Evolutionary conservation across 1,140 invertebrate genomes (phyloP).

Genomic region (Drosophila sucinea): DNA sequence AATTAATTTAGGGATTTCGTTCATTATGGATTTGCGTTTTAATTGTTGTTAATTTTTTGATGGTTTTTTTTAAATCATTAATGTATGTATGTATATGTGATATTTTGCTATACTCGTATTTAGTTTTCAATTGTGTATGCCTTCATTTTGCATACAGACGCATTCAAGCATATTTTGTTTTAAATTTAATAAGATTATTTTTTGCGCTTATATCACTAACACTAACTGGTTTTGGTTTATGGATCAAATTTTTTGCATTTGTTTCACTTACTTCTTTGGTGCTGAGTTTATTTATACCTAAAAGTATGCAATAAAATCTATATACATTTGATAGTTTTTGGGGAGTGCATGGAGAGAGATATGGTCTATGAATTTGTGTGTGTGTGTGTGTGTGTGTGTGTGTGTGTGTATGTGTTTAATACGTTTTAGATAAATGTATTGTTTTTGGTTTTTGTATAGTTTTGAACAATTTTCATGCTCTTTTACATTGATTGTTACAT

Average conservation of each 20-base stretch:
- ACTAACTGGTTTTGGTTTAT: conserved; percentile 15
- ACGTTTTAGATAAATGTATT: conserved; percentile 23
- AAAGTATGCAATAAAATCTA: conserved; percentile 77
- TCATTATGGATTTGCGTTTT: conserved; percentile 9
- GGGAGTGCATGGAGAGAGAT: conserved; percentile 6
- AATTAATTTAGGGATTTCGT: conserved; percentile 43
- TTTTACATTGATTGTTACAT: conserved; percentile 80
- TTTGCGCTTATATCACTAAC: conserved; percentile 20
- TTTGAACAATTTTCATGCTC: conserved; percentile 65
- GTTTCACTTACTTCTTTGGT: conserved; percentile 56
- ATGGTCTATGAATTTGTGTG: conserved; percentile 43
- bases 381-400: conserved; percentile 15
- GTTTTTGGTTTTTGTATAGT: conserved; percentile 29
- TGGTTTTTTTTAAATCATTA: conserved; percentile 29
- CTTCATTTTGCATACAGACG: conserved; percentile 25
- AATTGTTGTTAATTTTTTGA: neutral
- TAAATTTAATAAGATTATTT: conserved; percentile 68
- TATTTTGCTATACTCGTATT: conserved; percentile 37
- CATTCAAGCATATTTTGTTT: conserved; percentile 27
- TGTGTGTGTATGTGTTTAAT: conserved; percentile 10
- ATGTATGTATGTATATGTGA: conserved; percentile 50
- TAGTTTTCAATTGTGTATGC: conserved; percentile 34
- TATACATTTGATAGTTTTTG: conserved; percentile 54
- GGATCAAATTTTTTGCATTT: conserved; percentile 18
- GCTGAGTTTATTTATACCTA: conserved; percentile 66